A percentile compares a stretch with the other conserved stretches of the same genome.
Evolutionary conservation across 2,888 invertebrate species (phyloP).

Genomic region (Hipparchia sbordonii): DNA sequence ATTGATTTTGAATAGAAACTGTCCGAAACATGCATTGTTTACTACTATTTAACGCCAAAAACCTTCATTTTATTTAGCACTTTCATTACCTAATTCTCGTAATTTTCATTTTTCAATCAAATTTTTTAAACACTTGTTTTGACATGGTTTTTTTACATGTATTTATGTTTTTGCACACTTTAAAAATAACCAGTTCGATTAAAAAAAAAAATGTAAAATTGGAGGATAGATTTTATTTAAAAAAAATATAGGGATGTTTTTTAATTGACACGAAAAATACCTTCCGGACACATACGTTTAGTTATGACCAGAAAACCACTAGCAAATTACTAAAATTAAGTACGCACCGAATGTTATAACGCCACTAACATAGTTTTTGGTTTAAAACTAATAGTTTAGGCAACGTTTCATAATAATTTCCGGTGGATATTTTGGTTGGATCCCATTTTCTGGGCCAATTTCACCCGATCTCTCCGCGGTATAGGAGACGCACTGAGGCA

Average conservation of each 20-base stretch:
- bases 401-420: slow-evolving; percentile 59
- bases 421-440: slow-evolving; percentile 44
- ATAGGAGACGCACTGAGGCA: slow-evolving; percentile 47
- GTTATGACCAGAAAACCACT: slow-evolving; percentile 42
- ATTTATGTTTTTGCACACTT: neutral
- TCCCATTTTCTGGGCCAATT: slow-evolving; percentile 42
- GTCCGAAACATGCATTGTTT: slow-evolving; percentile 54
- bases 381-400: slow-evolving; percentile 46
- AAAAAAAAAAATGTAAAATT: neutral
- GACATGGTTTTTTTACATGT: neutral
- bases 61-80: neutral
- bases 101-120: neutral
- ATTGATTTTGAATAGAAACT: slow-evolving; percentile 69
- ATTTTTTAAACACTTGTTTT: neutral
- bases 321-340: slow-evolving; percentile 45
- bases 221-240: neutral
- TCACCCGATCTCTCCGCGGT: slow-evolving; percentile 51
- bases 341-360: slow-evolving; percentile 68
- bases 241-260: neutral
- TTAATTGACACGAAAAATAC: slow-evolving; percentile 19
- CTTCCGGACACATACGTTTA: slow-evolving; percentile 43
- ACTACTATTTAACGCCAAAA: slow-evolving; percentile 45
- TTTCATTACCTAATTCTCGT: neutral
- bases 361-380: slow-evolving; percentile 55
- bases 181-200: neutral